phyloP scores from a whole-genome alignment of 2,797 vertebrate genomes.

The Onychomys arenicola region DNA sequence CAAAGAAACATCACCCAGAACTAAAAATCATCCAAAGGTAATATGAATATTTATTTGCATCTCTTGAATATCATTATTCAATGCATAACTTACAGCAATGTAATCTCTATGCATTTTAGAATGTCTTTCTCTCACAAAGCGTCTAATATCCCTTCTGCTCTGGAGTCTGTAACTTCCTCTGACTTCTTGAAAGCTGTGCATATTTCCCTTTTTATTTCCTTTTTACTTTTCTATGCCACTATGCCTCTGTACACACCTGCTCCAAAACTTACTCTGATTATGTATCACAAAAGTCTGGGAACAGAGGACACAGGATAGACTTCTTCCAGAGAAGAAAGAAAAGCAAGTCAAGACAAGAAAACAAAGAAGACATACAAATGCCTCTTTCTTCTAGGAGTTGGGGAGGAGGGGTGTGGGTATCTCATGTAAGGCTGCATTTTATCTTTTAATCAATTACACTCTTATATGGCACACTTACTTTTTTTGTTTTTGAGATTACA shows the following conservation, averaged over 20 bases:
- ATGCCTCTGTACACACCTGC: fast-evolving
- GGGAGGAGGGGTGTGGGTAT: neutral
- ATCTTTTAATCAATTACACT: neutral
- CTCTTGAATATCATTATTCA: neutral
- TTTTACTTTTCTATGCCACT: neutral
- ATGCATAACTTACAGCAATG: neutral
- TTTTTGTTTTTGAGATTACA: neutral
- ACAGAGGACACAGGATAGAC: neutral
- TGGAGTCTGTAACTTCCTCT: neutral
- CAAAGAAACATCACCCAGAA: neutral
- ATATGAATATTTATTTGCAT: neutral
- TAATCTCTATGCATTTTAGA: neutral
- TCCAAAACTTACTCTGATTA: neutral
- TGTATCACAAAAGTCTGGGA: neutral
- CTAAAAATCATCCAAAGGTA: neutral
- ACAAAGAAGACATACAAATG: neutral
- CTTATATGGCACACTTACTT: too few species aligned
- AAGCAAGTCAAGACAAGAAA: neutral
- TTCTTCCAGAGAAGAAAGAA: neutral
- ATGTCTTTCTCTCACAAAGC: neutral
- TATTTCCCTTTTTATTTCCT: neutral
- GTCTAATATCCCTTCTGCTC: fast-evolving
- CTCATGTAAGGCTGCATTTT: neutral
- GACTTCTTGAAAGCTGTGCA: neutral
- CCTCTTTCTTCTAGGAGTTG: neutral